These are phyloP conservation scores for Casuarius casuarius DNA, from an alignment of 2,113 vertebrate genomes.

Conservation along the genomic window DNA sequence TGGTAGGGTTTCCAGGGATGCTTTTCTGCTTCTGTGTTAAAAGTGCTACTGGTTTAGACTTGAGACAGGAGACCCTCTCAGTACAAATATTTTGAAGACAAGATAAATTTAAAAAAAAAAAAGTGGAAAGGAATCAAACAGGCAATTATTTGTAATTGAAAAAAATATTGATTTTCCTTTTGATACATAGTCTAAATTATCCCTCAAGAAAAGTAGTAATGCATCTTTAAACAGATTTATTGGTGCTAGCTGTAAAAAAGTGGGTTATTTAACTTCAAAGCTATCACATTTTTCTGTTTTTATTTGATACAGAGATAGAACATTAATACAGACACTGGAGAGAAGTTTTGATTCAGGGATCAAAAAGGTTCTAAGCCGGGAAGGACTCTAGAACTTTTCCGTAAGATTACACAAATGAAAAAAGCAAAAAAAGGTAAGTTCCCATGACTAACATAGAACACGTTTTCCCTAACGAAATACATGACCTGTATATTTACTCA, in stretches of 20 bases:
- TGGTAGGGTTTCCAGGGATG: background rate
- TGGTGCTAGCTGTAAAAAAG: slow-evolving; percentile 70
- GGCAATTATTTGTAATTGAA: slow-evolving; percentile 84
- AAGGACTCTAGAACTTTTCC: background rate
- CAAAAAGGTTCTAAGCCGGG: background rate
- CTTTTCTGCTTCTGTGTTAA: background rate
- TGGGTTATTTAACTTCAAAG: slow-evolving; percentile 78
- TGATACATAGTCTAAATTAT: slow-evolving; percentile 87
- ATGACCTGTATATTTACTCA: background rate
- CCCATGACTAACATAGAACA: background rate
- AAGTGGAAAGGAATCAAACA: slow-evolving; percentile 75
- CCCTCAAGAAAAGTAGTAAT: slow-evolving; percentile 84
- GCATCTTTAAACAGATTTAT: slow-evolving; percentile 87
- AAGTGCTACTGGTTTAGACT: background rate
- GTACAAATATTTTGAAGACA: slow-evolving; percentile 70
- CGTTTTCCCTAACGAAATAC: background rate
- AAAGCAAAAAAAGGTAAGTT: background rate
- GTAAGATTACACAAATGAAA: background rate
- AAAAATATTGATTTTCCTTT: slow-evolving; percentile 85
- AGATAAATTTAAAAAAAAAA: slow-evolving; percentile 82
- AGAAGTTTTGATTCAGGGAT: background rate
- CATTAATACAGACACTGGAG: slow-evolving; percentile 17
- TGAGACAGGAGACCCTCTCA: slow-evolving; percentile 29
- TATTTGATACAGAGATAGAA: slow-evolving; percentile 53
- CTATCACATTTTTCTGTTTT: slow-evolving; percentile 76